Conservation (phyloP, 1,140 invertebrate genomes). For the Drosophila rhopaloa region DNA sequence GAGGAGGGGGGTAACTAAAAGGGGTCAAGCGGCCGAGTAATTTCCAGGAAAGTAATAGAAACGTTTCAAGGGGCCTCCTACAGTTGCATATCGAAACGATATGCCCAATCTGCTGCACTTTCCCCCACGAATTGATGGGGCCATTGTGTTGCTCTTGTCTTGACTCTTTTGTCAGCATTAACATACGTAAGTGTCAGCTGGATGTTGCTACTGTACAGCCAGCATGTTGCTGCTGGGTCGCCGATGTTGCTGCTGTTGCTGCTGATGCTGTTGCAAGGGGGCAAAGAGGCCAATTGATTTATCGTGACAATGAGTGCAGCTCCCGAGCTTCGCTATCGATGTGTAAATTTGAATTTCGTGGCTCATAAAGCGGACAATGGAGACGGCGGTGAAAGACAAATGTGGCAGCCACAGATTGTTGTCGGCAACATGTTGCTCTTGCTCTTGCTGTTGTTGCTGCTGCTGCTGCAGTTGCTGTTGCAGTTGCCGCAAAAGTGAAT, state of each 20-base stretch:
- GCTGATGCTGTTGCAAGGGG: constrained; percentile 28
- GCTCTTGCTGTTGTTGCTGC: constrained; percentile 3
- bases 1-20: constrained; percentile 17
- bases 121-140: constrained; percentile 45
- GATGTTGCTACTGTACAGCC: constrained; percentile 71
- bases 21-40: constrained; percentile 72
- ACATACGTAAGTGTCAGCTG: constrained; percentile 83
- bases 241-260: constrained; percentile 8
- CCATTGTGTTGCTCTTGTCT: constrained; percentile 54
- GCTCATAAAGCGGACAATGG: constrained; percentile 75
- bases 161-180: constrained; percentile 82
- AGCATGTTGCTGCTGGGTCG: constrained; percentile 8
- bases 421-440: constrained; percentile 71
- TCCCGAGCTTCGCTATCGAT: constrained; percentile 64
- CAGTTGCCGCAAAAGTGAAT: constrained; percentile 61
- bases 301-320: constrained; percentile 78
- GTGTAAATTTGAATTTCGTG: constrained; percentile 81
- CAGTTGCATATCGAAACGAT: constrained; percentile 5
- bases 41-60: constrained; percentile 43
- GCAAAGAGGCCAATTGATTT: constrained; percentile 81
- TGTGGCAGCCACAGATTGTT: constrained; percentile 52
- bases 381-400: constrained; percentile 43
- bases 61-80: constrained; percentile 6
- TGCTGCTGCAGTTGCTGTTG: constrained; percentile 4
- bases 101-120: constrained; percentile 36